Conservation (phyloP, 2,113 vertebrate genomes). For the Aramus guarauna region DNA sequence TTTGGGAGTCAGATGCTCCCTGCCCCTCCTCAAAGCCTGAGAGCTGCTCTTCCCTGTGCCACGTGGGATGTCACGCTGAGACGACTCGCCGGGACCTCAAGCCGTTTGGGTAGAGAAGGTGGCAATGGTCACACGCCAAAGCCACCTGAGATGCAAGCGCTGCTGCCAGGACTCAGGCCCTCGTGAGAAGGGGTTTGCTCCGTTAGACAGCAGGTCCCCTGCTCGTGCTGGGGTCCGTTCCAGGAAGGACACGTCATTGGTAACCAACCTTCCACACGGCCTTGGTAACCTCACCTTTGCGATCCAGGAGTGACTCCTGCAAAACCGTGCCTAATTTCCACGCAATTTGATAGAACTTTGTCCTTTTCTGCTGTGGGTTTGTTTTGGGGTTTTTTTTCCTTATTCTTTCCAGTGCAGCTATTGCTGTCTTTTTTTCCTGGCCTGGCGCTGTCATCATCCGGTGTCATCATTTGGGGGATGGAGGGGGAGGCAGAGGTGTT, state of each 20-base stretch:
- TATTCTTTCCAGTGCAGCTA: background rate
- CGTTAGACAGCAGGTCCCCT: background rate
- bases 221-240: background rate
- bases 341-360: background rate
- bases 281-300: background rate
- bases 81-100: accelerated
- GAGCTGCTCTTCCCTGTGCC: background rate
- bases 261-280: background rate
- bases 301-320: background rate
- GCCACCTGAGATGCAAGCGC: background rate
- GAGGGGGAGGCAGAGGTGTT: background rate
- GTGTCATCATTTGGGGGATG: background rate
- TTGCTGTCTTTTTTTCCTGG: background rate
- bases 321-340: background rate
- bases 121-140: background rate
- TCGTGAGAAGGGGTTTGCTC: background rate
- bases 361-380: accelerated
- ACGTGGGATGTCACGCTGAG: background rate
- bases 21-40: background rate
- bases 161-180: background rate
- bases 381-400: background rate
- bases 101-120: background rate
- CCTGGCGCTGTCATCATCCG: background rate
- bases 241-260: background rate
- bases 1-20: background rate